Conservation (phyloP, 2,888 invertebrate species). For the Mycalesis mineus region DNA sequence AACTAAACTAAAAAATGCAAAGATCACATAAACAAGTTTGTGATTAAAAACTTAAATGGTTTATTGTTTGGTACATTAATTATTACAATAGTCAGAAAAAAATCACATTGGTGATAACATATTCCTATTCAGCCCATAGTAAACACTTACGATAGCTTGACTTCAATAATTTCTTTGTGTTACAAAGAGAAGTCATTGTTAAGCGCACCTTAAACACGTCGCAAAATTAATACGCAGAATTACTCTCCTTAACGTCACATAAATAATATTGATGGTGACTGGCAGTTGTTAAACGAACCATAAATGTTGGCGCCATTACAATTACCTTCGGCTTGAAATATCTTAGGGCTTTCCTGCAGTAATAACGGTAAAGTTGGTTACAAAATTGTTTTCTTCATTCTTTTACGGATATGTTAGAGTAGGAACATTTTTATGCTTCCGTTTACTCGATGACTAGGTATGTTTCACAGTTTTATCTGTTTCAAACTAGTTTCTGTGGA, state of each 20-base stretch:
- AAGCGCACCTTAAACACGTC: conserved; percentile 8
- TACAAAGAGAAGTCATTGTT: conserved; percentile 1
- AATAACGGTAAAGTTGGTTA: conserved; percentile 3
- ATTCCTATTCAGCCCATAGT: too few species aligned
- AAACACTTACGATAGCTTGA: too few species aligned
- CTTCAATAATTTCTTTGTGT: neutral
- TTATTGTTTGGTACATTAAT: too few species aligned
- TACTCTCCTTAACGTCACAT: conserved; percentile 12
- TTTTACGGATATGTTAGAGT: neutral
- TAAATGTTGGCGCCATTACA: conserved; percentile 42
- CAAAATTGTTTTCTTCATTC: neutral
- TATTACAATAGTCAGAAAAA: too few species aligned
- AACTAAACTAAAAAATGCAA: too few species aligned
- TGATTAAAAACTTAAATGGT: too few species aligned
- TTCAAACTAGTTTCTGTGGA: too few species aligned
- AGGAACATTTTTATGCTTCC: too few species aligned
- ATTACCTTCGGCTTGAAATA: conserved; percentile 24
- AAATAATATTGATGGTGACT: conserved; percentile 14
- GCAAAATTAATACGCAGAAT: conserved; percentile 7
- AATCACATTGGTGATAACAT: too few species aligned
- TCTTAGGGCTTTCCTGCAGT: conserved; percentile 11
- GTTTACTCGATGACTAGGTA: too few species aligned
- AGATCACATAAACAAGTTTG: too few species aligned
- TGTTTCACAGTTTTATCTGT: too few species aligned
- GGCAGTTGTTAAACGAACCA: conserved; percentile 35